A percentile compares a stretch with the other conserved stretches of the same genome.
phyloP scores from a whole-genome alignment of 2,113 vertebrate genomes.

The Limanda limanda region DNA sequence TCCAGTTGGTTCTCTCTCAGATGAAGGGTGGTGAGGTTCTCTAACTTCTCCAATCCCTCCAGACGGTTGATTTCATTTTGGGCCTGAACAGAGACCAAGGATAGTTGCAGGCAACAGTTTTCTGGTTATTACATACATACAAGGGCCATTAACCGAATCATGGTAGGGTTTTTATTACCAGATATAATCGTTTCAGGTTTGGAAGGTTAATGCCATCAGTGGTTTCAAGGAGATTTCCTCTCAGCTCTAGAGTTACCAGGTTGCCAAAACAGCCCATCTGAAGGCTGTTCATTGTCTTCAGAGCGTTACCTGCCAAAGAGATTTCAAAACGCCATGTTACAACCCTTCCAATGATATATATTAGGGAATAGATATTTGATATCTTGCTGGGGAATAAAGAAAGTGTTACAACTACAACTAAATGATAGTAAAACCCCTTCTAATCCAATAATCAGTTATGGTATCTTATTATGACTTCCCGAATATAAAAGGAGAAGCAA shows the following conservation, averaged over 20 bases:
- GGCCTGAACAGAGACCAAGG: slow-evolving; percentile 77
- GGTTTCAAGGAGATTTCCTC: slow-evolving; percentile 86
- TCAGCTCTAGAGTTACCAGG: slow-evolving; percentile 89
- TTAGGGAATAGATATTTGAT: slow-evolving; percentile 5
- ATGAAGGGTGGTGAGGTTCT: slow-evolving; percentile 86
- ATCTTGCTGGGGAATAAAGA: background rate
- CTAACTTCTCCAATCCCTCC: slow-evolving; percentile 85
- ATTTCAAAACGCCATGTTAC: background rate
- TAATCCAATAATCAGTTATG: background rate
- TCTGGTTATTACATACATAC: background rate
- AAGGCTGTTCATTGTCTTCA: slow-evolving; percentile 79
- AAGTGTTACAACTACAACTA: background rate
- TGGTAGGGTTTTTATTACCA: slow-evolving; percentile 81
- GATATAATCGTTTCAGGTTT: slow-evolving; percentile 86
- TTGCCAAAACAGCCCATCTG: slow-evolving; percentile 79
- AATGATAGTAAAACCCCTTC: background rate
- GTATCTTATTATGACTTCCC: background rate
- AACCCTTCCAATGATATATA: background rate
- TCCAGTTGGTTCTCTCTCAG: slow-evolving; percentile 91
- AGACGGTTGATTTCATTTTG: slow-evolving; percentile 87
- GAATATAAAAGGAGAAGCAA: too few species aligned
- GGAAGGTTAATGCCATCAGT: slow-evolving; percentile 87
- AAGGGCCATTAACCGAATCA: slow-evolving; percentile 46
- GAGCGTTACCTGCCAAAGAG: slow-evolving; percentile 84
- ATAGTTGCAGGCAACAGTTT: background rate